phyloP scores from a whole-genome alignment of 64 coral and sea anemone species.

The Montipora capricornis region DNA sequence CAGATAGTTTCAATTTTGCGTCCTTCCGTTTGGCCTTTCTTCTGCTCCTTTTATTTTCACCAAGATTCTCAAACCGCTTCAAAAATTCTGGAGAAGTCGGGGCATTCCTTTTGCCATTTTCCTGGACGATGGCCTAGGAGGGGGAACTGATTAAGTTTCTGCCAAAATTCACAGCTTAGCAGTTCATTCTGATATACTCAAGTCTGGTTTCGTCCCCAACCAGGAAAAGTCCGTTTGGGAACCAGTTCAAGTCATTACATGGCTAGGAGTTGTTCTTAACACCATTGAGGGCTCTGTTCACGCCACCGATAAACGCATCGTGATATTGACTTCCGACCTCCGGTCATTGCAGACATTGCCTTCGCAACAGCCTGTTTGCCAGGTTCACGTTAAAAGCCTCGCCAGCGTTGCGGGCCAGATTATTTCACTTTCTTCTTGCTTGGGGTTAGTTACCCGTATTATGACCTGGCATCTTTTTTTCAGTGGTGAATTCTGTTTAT shows the following conservation, averaged over 20 bases:
- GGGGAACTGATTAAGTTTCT: background rate
- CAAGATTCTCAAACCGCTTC: conserved; percentile 1
- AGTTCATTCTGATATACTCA: background rate
- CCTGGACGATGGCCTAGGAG: conserved; percentile 33
- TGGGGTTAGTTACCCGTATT: conserved; percentile 29
- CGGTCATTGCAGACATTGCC: background rate
- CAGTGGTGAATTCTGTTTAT: too few relatives aligned
- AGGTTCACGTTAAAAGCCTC: too few relatives aligned
- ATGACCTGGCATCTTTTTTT: conserved; percentile 53
- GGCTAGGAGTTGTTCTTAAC: conserved; percentile 45
- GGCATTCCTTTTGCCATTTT: conserved; percentile 22
- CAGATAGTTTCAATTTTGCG: conserved; percentile 48
- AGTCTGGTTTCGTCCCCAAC: conserved; percentile 57
- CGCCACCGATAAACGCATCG: conserved; percentile 31
- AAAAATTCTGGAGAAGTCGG: conserved; percentile 2
- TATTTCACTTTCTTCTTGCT: conserved; percentile 55
- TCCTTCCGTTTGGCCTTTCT: conserved; percentile 39
- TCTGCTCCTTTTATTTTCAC: conserved; percentile 41
- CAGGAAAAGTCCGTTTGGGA: conserved; percentile 50
- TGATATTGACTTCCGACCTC: conserved; percentile 2
- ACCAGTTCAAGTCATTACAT: conserved; percentile 45
- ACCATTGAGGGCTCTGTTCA: conserved; percentile 15
- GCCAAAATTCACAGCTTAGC: background rate
- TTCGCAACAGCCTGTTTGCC: background rate
- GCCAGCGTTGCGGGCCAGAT: conserved; percentile 21